Conservation (phyloP, 2,888 invertebrate species). For the Dasysyrphus tricinctus region DNA sequence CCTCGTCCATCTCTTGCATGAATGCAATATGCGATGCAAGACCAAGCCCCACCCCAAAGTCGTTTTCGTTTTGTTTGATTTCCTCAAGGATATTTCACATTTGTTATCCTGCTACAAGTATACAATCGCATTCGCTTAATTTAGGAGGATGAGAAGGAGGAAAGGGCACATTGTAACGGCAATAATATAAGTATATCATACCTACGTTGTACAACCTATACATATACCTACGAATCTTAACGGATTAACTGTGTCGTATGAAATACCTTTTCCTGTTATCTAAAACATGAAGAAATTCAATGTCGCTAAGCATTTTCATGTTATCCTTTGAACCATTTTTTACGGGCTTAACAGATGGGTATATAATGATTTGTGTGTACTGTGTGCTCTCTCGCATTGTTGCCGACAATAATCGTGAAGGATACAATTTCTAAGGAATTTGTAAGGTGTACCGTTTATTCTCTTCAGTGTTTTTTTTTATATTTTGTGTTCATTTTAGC, state of each 20-base stretch:
- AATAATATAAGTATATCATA: background rate
- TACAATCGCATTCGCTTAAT: slow-evolving; percentile 28
- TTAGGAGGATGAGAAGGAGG: background rate
- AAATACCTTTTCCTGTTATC: slow-evolving; percentile 49
- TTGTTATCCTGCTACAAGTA: slow-evolving; percentile 65
- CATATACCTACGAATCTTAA: slow-evolving; percentile 39
- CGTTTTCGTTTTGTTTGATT: slow-evolving; percentile 60
- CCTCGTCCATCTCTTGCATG: background rate
- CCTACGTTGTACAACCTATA: slow-evolving; percentile 22
- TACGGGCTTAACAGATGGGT: slow-evolving; percentile 19
- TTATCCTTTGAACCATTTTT: slow-evolving; percentile 61
- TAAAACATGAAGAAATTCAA: slow-evolving; percentile 59
- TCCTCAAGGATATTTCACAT: slow-evolving; percentile 63
- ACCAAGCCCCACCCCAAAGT: slow-evolving; percentile 1
- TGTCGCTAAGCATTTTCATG: slow-evolving; percentile 70
- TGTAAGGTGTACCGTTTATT: slow-evolving; percentile 60
- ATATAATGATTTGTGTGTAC: slow-evolving; percentile 46
- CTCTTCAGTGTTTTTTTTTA: background rate
- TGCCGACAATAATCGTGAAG: slow-evolving; percentile 61
- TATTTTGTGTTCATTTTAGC: slow-evolving; percentile 7
- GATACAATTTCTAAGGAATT: slow-evolving; percentile 63
- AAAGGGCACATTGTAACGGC: slow-evolving; percentile 4
- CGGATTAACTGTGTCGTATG: slow-evolving; percentile 66
- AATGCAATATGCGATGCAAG: slow-evolving; percentile 39
- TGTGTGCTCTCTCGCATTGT: slow-evolving; percentile 24